Conservation (phyloP, 2,888 invertebrate genomes). For the Parthenolecanium corni region DNA sequence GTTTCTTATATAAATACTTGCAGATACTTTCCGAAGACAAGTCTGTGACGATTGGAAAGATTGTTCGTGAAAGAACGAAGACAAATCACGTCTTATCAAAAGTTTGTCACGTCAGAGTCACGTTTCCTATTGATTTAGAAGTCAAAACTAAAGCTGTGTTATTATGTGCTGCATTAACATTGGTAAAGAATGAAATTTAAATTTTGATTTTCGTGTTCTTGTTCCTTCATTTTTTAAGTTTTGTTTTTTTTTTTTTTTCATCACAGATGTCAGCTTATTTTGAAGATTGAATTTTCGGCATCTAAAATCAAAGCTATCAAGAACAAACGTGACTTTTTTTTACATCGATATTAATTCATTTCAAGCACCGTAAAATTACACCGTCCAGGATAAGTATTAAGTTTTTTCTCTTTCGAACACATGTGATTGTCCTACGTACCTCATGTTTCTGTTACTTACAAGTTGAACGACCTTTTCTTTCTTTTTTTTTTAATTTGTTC, state of each 20-base stretch:
- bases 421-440: too few relatives aligned
- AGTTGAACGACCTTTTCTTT: too few relatives aligned
- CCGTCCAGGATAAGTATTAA: too few relatives aligned
- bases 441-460: too few relatives aligned
- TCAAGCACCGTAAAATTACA: too few relatives aligned
- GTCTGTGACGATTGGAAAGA: neutral
- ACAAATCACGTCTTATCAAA: neutral
- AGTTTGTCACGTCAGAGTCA: neutral
- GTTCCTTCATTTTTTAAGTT: too few relatives aligned
- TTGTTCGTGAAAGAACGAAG: neutral
- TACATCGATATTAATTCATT: too few relatives aligned
- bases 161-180: neutral
- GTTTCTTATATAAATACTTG: too few relatives aligned
- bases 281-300: neutral
- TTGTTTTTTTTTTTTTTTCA: neutral
- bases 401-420: too few relatives aligned
- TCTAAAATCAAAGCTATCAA: too few relatives aligned
- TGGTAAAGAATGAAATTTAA: neutral
- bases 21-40: neutral
- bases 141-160: constrained; percentile 3
- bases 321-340: too few relatives aligned
- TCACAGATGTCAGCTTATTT: neutral
- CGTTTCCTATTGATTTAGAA: constrained; percentile 6
- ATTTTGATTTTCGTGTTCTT: neutral
- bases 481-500: too few relatives aligned